A percentile compares a stretch with the other conserved stretches of the same genome.
Evolutionary conservation across 2,113 vertebrate genomes (phyloP).

Genomic region (Psilopsiagon aymara): DNA sequence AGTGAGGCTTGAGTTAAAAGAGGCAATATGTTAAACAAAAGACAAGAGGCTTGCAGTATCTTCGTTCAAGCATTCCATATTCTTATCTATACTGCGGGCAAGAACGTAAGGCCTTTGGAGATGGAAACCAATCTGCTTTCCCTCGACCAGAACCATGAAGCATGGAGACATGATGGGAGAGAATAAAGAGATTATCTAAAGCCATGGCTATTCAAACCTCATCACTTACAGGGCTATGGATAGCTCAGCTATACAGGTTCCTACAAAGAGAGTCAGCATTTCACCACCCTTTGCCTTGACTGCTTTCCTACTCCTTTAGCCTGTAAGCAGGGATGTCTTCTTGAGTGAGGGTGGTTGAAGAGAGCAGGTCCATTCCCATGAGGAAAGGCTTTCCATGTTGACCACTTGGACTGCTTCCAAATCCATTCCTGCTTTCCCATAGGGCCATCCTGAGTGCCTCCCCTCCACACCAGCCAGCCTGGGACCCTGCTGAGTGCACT

Average conservation of each 20-base stretch:
- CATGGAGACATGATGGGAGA: background rate
- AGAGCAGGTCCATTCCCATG: rapidly evolving
- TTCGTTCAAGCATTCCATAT: background rate
- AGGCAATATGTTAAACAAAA: background rate
- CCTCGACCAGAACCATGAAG: background rate
- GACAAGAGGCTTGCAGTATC: background rate
- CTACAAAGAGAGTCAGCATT: background rate
- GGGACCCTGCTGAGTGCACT: slow-evolving; percentile 49
- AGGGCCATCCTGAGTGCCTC: background rate
- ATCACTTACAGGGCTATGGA: background rate
- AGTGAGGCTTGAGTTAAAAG: background rate
- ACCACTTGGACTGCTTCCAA: background rate
- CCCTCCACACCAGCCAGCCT: background rate
- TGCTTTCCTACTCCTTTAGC: background rate
- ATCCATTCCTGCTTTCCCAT: background rate
- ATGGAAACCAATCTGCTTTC: background rate
- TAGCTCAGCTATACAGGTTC: background rate
- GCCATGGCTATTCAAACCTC: background rate
- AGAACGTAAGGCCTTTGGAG: background rate
- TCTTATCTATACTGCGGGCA: background rate
- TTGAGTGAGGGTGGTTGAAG: background rate
- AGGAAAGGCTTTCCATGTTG: background rate
- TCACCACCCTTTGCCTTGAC: background rate
- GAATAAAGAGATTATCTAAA: background rate
- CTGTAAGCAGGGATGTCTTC: background rate